These are phyloP conservation scores for Phorcus lineatus DNA, from an alignment of 2,888 invertebrate genomes.

Conservation along the genomic window DNA sequence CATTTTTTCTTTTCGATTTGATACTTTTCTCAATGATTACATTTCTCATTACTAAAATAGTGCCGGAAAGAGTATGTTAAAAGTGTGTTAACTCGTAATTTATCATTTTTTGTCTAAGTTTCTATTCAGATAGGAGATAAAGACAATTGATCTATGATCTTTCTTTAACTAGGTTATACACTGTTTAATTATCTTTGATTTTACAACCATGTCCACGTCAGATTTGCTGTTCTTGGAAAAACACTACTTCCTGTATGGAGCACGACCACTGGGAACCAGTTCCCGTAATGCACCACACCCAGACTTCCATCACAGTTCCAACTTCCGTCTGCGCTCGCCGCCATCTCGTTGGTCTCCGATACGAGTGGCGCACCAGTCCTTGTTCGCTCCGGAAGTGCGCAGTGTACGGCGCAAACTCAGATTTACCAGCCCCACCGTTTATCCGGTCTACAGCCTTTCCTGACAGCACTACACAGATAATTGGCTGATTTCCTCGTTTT, in stretches of 20 bases:
- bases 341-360: conserved; percentile 40
- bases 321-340: conserved; percentile 26
- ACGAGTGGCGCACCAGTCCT: conserved; percentile 46
- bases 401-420: conserved; percentile 39
- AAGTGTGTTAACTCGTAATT: too few relatives aligned
- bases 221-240: conserved; percentile 18
- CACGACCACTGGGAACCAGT: conserved; percentile 29
- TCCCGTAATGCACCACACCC: conserved; percentile 23
- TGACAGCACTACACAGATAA: not conserved
- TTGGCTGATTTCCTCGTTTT: not conserved
- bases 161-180: too few relatives aligned
- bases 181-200: too few relatives aligned
- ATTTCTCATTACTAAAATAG: too few relatives aligned
- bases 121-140: too few relatives aligned
- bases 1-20: too few relatives aligned
- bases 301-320: conserved; percentile 20
- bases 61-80: too few relatives aligned
- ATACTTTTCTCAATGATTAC: too few relatives aligned
- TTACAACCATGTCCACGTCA: not conserved
- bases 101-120: too few relatives aligned
- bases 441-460: conserved; percentile 7
- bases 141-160: too few relatives aligned
- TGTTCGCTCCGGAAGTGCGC: conserved; percentile 45
- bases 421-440: conserved; percentile 50
- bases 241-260: not conserved